Percentiles rank a stretch among this genome's conserved stretches.
Evolutionary conservation across 2,888 invertebrate genomes (phyloP).

Genomic region (Rutpela maculata): DNA sequence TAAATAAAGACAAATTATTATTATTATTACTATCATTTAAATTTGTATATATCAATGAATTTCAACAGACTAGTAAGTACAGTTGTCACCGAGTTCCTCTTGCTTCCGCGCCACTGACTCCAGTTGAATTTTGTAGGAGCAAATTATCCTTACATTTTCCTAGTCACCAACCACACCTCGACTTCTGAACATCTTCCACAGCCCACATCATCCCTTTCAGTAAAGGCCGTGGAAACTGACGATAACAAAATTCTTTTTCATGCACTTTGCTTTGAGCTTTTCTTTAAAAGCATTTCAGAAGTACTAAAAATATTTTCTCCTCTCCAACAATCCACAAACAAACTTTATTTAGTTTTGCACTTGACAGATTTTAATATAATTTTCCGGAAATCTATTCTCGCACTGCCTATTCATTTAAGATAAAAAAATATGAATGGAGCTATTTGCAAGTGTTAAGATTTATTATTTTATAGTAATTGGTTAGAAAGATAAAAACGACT

Average conservation of each 20-base stretch:
- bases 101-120: conserved; percentile 22
- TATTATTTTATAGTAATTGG: neutral
- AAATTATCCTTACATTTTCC: conserved; percentile 57
- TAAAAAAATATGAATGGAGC: neutral
- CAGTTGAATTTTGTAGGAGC: conserved; percentile 42
- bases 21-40: no score
- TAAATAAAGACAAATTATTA: no score
- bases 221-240: conserved; percentile 64
- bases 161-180: conserved; percentile 53
- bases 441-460: neutral
- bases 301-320: conserved; percentile 58
- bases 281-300: conserved; percentile 64
- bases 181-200: conserved; percentile 40
- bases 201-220: conserved; percentile 51
- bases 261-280: conserved; percentile 62
- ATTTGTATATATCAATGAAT: no score
- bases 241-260: conserved; percentile 68
- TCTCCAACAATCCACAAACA: conserved; percentile 54
- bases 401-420: neutral
- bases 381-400: conserved; percentile 42
- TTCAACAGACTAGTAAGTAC: no score
- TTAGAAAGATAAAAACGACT: neutral
- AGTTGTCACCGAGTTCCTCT: neutral
- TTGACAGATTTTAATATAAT: conserved; percentile 49
- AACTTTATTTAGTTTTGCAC: conserved; percentile 54